Conservation (phyloP, 2,888 invertebrate species). For the Drosophila mulleri region DNA sequence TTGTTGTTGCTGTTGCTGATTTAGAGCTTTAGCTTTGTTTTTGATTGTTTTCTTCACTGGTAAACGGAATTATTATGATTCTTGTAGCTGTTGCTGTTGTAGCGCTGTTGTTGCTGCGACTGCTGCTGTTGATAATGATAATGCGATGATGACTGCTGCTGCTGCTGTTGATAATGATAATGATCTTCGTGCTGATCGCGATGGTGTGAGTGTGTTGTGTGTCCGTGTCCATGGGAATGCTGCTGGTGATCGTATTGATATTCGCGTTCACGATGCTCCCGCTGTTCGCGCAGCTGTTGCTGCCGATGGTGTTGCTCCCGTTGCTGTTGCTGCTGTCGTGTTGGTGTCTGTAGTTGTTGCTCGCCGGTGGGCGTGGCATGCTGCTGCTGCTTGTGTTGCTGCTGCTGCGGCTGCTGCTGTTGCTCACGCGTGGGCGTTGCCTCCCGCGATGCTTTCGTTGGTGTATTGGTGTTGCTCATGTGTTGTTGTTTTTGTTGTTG, state of each 20-base stretch:
- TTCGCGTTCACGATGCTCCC: slow-evolving; percentile 52
- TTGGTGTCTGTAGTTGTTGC: slow-evolving; percentile 42
- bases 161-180: slow-evolving; percentile 24
- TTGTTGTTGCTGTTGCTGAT: slow-evolving; percentile 29
- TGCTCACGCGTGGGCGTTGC: slow-evolving; percentile 71
- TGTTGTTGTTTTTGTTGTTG: slow-evolving; percentile 54
- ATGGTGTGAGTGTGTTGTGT: slow-evolving; percentile 39
- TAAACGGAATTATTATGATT: slow-evolving; percentile 84
- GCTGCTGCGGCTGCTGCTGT: slow-evolving; percentile 49
- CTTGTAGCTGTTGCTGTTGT: slow-evolving; percentile 82
- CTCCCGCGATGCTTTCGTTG: slow-evolving; percentile 70
- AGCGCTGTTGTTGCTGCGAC: slow-evolving; percentile 66
- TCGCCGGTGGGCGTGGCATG: slow-evolving; percentile 59
- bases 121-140: slow-evolving; percentile 34
- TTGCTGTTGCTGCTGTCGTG: slow-evolving; percentile 53
- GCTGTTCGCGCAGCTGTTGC: slow-evolving; percentile 52
- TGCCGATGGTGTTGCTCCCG: slow-evolving; percentile 59
- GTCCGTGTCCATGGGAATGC: slow-evolving; percentile 43
- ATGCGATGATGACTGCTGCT: slow-evolving; percentile 35
- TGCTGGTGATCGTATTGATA: slow-evolving; percentile 43
- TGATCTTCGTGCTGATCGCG: slow-evolving; percentile 38
- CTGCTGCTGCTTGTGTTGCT: slow-evolving; percentile 41
- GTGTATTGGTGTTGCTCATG: slow-evolving; percentile 60
- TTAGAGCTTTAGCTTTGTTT: slow-evolving; percentile 9
- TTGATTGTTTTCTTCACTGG: slow-evolving; percentile 67